phyloP scores from a whole-genome alignment of 1,140 invertebrate species.

The Cheumatopsyche charites region DNA sequence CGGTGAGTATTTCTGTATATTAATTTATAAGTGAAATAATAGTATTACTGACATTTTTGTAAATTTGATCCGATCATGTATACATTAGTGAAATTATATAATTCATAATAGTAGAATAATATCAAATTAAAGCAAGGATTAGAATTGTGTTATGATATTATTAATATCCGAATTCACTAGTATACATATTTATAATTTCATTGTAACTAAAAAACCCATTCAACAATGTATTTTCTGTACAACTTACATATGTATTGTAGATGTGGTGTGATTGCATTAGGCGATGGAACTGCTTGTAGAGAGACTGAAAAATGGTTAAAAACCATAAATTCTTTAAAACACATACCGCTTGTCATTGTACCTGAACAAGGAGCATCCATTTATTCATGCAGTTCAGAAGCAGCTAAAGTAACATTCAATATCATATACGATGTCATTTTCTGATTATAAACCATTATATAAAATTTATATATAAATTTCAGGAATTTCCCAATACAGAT shows the following conservation, averaged over 20 bases:
- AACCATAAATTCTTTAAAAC: constrained; percentile 51
- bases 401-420: constrained; percentile 63
- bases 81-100: too few relatives aligned
- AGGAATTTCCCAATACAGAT: constrained; percentile 84
- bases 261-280: constrained; percentile 79
- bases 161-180: too few relatives aligned
- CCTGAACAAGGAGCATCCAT: constrained; percentile 89
- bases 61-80: too few relatives aligned
- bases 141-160: too few relatives aligned
- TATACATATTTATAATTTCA: too few relatives aligned
- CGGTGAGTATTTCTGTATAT: neutral
- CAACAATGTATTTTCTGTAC: too few relatives aligned
- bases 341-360: constrained; percentile 72
- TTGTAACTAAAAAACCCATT: too few relatives aligned
- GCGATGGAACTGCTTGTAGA: constrained; percentile 87
- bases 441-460: neutral
- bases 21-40: too few relatives aligned
- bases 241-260: constrained; percentile 57
- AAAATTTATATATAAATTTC: neutral
- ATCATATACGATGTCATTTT: too few relatives aligned
- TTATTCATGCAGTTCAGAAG: constrained; percentile 85
- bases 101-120: too few relatives aligned
- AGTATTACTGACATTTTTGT: too few relatives aligned
- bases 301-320: constrained; percentile 81
- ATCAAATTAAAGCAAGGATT: too few relatives aligned